Percentiles rank a stretch among this genome's conserved stretches.
These are phyloP conservation scores for Nannospalax galili DNA, from an alignment of 2,113 vertebrate genomes.

Conservation along the genomic window DNA sequence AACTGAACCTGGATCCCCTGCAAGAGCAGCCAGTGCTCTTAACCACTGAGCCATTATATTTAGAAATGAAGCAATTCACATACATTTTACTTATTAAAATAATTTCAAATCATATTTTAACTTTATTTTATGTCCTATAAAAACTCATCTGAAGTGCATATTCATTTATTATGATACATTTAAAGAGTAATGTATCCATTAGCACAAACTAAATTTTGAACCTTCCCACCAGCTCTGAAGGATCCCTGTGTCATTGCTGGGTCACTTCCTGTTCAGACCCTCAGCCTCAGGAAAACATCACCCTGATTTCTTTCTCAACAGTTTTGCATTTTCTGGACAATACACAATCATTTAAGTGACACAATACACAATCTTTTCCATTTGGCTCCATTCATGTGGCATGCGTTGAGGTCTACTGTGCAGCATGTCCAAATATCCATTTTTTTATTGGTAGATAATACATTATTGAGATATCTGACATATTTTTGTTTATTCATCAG, in stretches of 20 bases:
- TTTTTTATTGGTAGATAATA: not conserved
- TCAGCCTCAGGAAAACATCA: not conserved
- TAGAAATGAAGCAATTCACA: not conserved
- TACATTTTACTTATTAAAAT: not conserved
- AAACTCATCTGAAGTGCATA: not conserved
- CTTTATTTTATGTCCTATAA: not conserved
- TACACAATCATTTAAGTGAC: no score
- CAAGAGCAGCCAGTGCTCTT: no score
- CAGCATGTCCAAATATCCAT: not conserved
- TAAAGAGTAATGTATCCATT: not conserved
- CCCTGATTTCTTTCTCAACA: not conserved
- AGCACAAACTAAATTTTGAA: not conserved
- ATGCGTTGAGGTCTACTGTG: not conserved
- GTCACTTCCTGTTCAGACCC: not conserved
- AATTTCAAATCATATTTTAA: not conserved
- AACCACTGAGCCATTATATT: not conserved
- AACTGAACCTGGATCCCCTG: no score
- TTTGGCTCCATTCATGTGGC: not conserved
- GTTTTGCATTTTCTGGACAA: not conserved
- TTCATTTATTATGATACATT: not conserved
- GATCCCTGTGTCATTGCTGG: not conserved
- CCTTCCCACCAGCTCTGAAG: not conserved
- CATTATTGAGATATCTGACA: not conserved
- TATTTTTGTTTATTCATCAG: not conserved
- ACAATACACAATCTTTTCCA: not conserved